These are phyloP conservation scores for Anolis carolinensis DNA, from an alignment of 2,113 vertebrate genomes.

Conservation along the genomic window DNA sequence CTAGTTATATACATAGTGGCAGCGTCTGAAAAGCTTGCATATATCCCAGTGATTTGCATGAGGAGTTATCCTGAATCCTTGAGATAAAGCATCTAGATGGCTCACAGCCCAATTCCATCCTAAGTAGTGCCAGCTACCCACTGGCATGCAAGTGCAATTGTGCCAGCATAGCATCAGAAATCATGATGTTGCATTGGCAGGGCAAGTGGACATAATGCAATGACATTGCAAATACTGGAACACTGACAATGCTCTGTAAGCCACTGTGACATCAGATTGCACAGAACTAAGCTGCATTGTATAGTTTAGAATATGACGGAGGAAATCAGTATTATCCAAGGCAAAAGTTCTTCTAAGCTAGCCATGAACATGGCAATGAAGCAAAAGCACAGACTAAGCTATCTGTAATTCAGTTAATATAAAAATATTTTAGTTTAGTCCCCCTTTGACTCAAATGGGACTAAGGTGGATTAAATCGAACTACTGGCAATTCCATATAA, in stretches of 20 bases:
- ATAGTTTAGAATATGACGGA: neutral
- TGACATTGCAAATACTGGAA: neutral
- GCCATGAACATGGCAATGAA: neutral
- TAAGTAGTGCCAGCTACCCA: neutral
- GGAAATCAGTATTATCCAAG: neutral
- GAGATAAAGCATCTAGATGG: neutral
- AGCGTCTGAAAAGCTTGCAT: neutral
- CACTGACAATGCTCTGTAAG: neutral
- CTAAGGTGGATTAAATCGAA: neutral
- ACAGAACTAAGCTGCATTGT: neutral
- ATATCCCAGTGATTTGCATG: neutral
- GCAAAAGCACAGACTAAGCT: neutral
- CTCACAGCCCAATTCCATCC: neutral
- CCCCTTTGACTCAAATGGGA: neutral
- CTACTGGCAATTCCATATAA: neutral
- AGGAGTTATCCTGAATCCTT: neutral
- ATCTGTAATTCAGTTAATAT: neutral
- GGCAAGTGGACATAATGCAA: neutral
- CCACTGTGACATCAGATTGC: neutral
- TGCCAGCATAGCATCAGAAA: neutral
- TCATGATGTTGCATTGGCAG: neutral
- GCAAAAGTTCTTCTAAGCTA: neutral
- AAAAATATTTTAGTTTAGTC: neutral
- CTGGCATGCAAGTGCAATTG: neutral
- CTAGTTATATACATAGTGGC: neutral